Evolutionary conservation across 2,888 invertebrate species (phyloP).

Genomic region (Scaptomyza cyrtandrae): DNA sequence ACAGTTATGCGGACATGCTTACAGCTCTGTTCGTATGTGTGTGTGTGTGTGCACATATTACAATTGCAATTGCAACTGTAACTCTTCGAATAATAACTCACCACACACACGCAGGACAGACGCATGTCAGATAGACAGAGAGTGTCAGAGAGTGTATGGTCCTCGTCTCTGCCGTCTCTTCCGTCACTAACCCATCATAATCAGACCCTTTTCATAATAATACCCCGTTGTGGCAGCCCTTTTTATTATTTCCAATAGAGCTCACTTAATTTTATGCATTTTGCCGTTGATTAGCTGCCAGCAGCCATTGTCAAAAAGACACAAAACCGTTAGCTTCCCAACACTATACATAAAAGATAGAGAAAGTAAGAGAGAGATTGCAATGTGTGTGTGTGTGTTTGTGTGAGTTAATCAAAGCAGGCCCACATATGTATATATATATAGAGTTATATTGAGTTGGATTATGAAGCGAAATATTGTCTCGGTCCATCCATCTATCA

Average conservation of each 20-base stretch:
- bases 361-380: neutral
- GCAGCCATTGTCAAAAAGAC: slow-evolving; percentile 49
- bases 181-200: neutral
- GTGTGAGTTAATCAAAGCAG: slow-evolving; percentile 61
- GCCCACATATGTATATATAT: slow-evolving; percentile 41
- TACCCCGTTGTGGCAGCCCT: slow-evolving; percentile 17
- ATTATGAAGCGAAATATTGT: slow-evolving; percentile 27
- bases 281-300: slow-evolving; percentile 78
- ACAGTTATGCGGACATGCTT: slow-evolving; percentile 34
- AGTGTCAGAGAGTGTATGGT: slow-evolving; percentile 32
- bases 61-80: slow-evolving; percentile 57
- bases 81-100: slow-evolving; percentile 62
- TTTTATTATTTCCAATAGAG: slow-evolving; percentile 23
- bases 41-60: slow-evolving; percentile 9
- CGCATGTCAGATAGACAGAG: slow-evolving; percentile 28
- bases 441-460: slow-evolving; percentile 56
- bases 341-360: neutral
- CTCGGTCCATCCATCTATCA: slow-evolving; percentile 59
- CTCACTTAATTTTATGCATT: slow-evolving; percentile 79
- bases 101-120: slow-evolving; percentile 18
- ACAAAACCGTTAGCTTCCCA: slow-evolving; percentile 59
- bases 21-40: slow-evolving; percentile 30
- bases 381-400: neutral
- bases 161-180: slow-evolving; percentile 2
- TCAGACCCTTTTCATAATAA: slow-evolving; percentile 23